Base-by-base conservation (phyloP, 2,797 vertebrate genomes). In the Channa striata region DNA sequence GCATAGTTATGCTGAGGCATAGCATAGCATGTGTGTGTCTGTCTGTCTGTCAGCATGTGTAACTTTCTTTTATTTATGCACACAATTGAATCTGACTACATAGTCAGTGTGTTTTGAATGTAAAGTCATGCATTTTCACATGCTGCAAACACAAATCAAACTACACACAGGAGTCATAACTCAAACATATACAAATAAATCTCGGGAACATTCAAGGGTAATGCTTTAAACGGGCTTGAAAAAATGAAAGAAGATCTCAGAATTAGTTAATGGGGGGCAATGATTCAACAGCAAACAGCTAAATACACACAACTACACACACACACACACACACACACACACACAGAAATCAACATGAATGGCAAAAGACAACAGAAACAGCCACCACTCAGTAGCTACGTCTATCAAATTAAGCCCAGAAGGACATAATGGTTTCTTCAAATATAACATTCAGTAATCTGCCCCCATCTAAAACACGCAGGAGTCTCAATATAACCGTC, bases 381-480 rank as follows among this genome's bases (percentile, higher is more conserved):
- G 21, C 72, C 61, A 66, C 78, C 77, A 62, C 82, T 86, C 88
- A 82, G 82, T 71, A 74, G 81, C 49, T 59, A 78, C 40, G 75
- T 80, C 83, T 83, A 76, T 82, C 86, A 93, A 91, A 93, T 94
- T 88, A 93, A 90, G 80, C 78, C 76, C 78, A 78, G 83, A 87
- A 85, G 81, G 82, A 90, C 84, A 82, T 93, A 92, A 94, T 93
- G 86, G 85, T 93, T 93, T 93, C 87, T 90, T 82, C 87, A 89
- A 90, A 92, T 94, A 94, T 92, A 91, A 88, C 90, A 90, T 93
- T 88, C 76, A 67, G 82, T 88, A 92, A 91, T 92, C 89, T 87
- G 74, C 74, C 84, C 78, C 74, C 88, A n/a, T 89, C 89, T 77
- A 87, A 89, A 88, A 92, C 87, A 89, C 33, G 72, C 83, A 82